A percentile compares a stretch with the other conserved stretches of the same genome.
These are phyloP conservation scores for Tigriopus californicus DNA, from an alignment of 2,888 invertebrate species.

Conservation along the genomic window DNA sequence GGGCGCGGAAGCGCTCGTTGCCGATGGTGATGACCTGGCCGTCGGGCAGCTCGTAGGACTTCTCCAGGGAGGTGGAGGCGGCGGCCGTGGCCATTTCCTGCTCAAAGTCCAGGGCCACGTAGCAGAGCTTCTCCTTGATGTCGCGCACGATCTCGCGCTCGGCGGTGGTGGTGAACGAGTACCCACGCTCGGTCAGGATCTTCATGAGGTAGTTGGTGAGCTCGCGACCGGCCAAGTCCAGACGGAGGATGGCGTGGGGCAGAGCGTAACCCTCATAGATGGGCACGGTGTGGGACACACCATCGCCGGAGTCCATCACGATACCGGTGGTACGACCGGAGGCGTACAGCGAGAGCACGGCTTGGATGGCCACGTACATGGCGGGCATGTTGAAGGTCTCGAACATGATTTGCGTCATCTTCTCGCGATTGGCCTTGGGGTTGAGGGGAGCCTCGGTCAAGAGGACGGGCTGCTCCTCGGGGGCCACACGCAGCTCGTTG, in stretches of 20 bases:
- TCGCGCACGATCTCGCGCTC: constrained; percentile 78
- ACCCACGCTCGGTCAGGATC: constrained; percentile 34
- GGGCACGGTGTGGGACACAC: constrained; percentile 79
- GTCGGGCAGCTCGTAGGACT: constrained; percentile 78
- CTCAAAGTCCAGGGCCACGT: constrained; percentile 81
- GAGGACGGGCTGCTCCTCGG: constrained; percentile 82
- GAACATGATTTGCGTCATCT: constrained; percentile 49
- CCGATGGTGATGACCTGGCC: constrained; percentile 79
- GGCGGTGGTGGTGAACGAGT: constrained; percentile 33
- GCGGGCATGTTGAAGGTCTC: constrained; percentile 44
- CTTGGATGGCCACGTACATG: constrained; percentile 84
- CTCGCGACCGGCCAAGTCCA: constrained; percentile 35
- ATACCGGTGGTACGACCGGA: constrained; percentile 87
- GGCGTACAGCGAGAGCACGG: constrained; percentile 75
- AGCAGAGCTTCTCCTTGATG: constrained; percentile 85
- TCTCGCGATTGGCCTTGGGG: constrained; percentile 86
- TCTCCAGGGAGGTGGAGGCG: constrained; percentile 71
- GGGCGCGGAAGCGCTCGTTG: constrained; percentile 76
- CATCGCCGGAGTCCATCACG: constrained; percentile 76
- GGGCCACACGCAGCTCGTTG: constrained; percentile 88
- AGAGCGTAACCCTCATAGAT: constrained; percentile 59
- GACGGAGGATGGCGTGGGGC: constrained; percentile 32
- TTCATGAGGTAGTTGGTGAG: constrained; percentile 38
- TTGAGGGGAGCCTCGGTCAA: constrained; percentile 84
- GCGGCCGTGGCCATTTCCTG: constrained; percentile 90